Evolutionary conservation across 2,888 invertebrate species (phyloP), one percentile per base, ranked within the genome.

Genomic region (Escarpia spicata): DNA sequence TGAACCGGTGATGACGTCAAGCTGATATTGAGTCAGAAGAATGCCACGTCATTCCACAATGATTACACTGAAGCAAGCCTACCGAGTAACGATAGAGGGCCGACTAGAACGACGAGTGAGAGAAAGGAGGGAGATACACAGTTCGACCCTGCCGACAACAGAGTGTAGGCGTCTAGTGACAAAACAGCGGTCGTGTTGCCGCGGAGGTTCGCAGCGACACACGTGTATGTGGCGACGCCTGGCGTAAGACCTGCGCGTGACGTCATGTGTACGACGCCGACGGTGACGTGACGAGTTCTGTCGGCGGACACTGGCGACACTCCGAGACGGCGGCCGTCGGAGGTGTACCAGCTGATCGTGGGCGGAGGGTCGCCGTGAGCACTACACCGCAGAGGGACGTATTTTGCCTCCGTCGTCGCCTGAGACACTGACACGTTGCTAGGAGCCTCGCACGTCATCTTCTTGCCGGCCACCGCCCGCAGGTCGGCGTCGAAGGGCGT

Each of bases 321-420:
- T n/a, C 90, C 12, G 75, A 37, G 52, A 19, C 15, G 31, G 43
- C 90, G 90, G 37, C 93, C 94, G 52, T 92, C 91, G 19, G 92
- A 93, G 15, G 58, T 45, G 52, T 90, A 58, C 94, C 94, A 94
- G 90, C 43, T 91, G 75, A 94, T 91, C 26, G 52, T 75, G n/a
- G 94, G 94, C 15, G 94, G 58, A 26, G 94, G 94, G 91, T 93
- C 93, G 8, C 94, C 94, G 45, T 90, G 43, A 31, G 93, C 94
- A 4, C 58, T 75, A 91, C 94, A 94, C 2, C 43, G 43, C 90
- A 94, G 91, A 31, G 45, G 91, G 90, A 93, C 6, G 15, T 91
- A 45, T 43, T 89, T 91, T n/a, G 52, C 52, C 10, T 52, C 44
- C 19, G 93, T 93, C 52, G 91, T 92, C n/a, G 43, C 31, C 8